Conservation (phyloP, 2,797 vertebrate genomes). For the Ataeniobius toweri region DNA sequence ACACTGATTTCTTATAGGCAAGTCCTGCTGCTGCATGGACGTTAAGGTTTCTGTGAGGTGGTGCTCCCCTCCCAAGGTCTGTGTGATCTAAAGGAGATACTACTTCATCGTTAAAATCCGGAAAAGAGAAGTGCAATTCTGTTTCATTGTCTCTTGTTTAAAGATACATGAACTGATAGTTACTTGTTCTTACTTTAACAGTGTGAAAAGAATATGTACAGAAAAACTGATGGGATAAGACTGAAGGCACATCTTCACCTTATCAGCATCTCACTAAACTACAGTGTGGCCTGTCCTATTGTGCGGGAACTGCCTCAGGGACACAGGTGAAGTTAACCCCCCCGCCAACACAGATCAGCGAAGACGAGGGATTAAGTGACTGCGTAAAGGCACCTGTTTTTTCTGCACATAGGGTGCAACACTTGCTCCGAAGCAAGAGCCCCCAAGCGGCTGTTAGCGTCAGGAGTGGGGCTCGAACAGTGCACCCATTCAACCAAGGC, state of each 20-base stretch:
- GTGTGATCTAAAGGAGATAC: background rate
- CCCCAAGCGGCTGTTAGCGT: constrained; percentile 71
- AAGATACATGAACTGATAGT: background rate
- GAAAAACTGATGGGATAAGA: background rate
- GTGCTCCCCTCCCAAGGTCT: background rate
- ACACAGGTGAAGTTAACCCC: constrained; percentile 64
- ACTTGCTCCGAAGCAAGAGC: constrained; percentile 71
- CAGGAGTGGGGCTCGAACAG: constrained; percentile 66
- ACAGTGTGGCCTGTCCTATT: constrained; percentile 19
- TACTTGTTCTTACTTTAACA: background rate
- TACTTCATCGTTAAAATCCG: too few relatives aligned
- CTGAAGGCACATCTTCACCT: background rate
- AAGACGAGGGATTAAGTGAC: constrained; percentile 56
- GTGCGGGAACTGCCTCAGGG: constrained; percentile 11
- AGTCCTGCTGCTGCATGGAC: background rate
- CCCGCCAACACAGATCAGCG: constrained; percentile 37
- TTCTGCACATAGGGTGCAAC: constrained; percentile 70
- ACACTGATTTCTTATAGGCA: background rate
- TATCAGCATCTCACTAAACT: constrained; percentile 24
- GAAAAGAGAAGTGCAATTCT: too few relatives aligned
- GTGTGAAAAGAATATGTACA: background rate
- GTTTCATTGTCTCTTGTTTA: background rate
- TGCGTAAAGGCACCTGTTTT: constrained; percentile 78
- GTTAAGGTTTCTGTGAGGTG: background rate
- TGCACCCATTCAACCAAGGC: constrained; percentile 69